Base-by-base conservation (phyloP, 2,113 vertebrate species). In the Hepsetus odoe region DNA sequence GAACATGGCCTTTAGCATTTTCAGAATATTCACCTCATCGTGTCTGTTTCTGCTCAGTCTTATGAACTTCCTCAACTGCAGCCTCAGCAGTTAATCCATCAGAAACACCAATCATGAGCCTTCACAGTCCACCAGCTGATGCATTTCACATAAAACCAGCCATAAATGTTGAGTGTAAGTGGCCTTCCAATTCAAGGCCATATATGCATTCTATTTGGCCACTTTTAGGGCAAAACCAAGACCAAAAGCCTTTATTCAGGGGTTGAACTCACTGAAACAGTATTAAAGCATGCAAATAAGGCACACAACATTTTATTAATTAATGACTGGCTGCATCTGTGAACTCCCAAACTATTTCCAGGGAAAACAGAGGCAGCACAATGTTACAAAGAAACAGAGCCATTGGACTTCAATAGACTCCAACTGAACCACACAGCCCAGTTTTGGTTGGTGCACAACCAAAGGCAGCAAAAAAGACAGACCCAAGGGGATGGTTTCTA, bases 301-400 rank as follows among this genome's bases (percentile, higher is more conserved):
- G 53, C 66, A 72, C 24, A 24, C 24, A 20, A 72, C 40, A 84
- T 87, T 88, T 90, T 82, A 87, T 82, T 89, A 77, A 84, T 82
- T 82, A 80, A 79, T 42, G 79, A 65, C 61, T 75, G 86, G 87
- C 82, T 73, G 20, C 58, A 73, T 79, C 69, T 76, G 77, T 83
- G 76, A 79, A 73, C 62, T 70, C 72, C 78, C n/a, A 72, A 84
- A 74, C 69, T 4, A 71, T 86, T 86, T 87, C 87, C 82, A 81
- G 88, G 86, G 81, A 89, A 87, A 90, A 82, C 90, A 91, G 87
- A 67, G 28, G 16, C 0, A 56, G 76, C 75, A 79, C 55, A 70
- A 83, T 81, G 85, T 87, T 83, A 83, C 81, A 42, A 12, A 44
- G 76, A 67, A 55, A 66, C 18, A 0, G 33, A 83, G 68, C 0